These are phyloP conservation scores for Xenops minutus DNA, from an alignment of 2,797 vertebrate genomes.

Conservation along the genomic window DNA sequence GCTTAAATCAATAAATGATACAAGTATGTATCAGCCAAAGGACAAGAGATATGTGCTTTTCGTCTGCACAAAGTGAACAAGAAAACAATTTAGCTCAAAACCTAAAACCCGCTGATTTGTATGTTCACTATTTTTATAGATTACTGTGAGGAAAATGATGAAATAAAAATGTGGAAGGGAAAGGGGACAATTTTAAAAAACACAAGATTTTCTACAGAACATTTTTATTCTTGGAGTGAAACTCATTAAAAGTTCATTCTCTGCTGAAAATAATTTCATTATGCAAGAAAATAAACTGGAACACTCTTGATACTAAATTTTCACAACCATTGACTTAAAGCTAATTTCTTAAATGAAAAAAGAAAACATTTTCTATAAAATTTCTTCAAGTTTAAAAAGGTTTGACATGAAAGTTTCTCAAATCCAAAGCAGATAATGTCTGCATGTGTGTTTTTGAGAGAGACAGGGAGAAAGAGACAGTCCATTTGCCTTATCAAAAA, in stretches of 20 bases:
- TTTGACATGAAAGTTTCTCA: not conserved
- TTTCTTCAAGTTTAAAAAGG: not conserved
- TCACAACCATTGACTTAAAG: not conserved
- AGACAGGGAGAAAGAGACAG: not conserved
- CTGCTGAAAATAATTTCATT: not conserved
- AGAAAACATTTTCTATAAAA: not conserved
- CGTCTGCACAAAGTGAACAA: not conserved
- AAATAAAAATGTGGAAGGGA: not conserved
- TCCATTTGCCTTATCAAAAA: conserved; percentile 42
- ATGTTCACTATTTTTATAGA: not conserved
- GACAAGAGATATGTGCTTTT: not conserved
- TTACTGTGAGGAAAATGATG: not conserved
- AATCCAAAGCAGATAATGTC: not conserved
- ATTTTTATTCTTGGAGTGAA: not conserved
- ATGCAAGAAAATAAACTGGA: not conserved
- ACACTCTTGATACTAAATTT: not conserved
- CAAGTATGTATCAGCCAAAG: not conserved
- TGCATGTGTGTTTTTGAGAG: not conserved
- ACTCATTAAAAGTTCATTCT: not conserved
- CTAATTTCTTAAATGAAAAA: not conserved
- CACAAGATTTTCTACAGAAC: not conserved
- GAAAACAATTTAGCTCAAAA: not conserved
- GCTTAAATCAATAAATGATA: not conserved
- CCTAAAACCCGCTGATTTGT: not conserved
- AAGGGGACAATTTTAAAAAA: not conserved